Percentiles rank a stretch among this genome's conserved stretches.
Conservation (phyloP, 2,113 vertebrate species). For the Alaudala cheleensis region DNA sequence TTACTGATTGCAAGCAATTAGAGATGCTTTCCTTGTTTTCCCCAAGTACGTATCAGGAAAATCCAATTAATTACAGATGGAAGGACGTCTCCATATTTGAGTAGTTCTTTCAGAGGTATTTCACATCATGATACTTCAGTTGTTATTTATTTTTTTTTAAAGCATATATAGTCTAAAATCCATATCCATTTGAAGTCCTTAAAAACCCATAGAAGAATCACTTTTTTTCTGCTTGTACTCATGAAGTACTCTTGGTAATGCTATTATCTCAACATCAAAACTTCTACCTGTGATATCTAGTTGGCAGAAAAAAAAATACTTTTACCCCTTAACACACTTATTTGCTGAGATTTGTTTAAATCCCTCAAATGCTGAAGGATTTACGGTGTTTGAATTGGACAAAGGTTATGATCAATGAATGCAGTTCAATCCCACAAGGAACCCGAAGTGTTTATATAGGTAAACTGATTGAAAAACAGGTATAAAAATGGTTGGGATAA, state of each 20-base stretch:
- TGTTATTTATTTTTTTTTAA: neutral
- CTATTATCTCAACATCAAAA: neutral
- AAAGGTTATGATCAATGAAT: neutral
- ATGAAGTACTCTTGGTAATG: neutral
- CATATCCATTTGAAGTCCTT: neutral
- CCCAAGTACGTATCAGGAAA: neutral
- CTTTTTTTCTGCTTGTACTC: neutral
- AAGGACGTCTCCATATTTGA: neutral
- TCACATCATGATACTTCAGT: neutral
- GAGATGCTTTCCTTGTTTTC: neutral
- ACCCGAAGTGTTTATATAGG: neutral
- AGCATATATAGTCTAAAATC: neutral
- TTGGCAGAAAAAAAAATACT: neutral
- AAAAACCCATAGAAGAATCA: neutral
- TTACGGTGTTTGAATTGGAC: neutral
- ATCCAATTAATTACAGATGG: neutral
- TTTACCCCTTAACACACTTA: neutral
- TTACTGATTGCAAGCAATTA: neutral
- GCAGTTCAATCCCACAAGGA: neutral
- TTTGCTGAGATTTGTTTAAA: neutral
- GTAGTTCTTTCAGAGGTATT: neutral
- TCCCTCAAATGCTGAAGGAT: neutral
- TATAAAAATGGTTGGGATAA: neutral
- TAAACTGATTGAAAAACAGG: neutral
- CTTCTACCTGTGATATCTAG: neutral